These are phyloP conservation scores for Oxygymnocypris stewartii DNA, from an alignment of 2,113 vertebrate species.

Conservation along the genomic window DNA sequence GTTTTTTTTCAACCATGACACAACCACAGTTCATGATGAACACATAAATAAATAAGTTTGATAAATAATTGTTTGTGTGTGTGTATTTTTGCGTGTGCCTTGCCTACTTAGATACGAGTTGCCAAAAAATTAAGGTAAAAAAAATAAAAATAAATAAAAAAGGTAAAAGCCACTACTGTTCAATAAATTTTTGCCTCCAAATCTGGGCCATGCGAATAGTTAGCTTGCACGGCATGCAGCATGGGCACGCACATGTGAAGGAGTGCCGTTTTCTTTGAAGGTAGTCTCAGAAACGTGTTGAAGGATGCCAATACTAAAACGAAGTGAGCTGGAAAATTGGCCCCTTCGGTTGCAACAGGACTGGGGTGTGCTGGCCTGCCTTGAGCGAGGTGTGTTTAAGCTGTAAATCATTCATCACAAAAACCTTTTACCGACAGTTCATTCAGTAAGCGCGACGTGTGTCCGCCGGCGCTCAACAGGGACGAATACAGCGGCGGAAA, in stretches of 20 bases:
- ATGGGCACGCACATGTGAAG: not conserved
- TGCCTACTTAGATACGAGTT: not conserved
- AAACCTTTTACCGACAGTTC: slow-evolving; percentile 41
- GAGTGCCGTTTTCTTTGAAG: slow-evolving; percentile 30
- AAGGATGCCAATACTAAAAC: slow-evolving; percentile 43
- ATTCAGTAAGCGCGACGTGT: slow-evolving; percentile 23
- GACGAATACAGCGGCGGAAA: slow-evolving; percentile 15
- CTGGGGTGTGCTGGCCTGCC: slow-evolving; percentile 27
- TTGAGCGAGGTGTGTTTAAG: slow-evolving; percentile 38
- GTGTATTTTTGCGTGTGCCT: not conserved
- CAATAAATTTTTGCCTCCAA: slow-evolving; percentile 26
- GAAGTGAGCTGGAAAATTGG: slow-evolving; percentile 43
- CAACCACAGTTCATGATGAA: too few species aligned
- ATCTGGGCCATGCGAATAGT: slow-evolving; percentile 19
- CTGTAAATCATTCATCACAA: slow-evolving; percentile 44
- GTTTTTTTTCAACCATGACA: too few species aligned
- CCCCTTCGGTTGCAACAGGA: slow-evolving; percentile 24
- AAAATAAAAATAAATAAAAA: too few species aligned
- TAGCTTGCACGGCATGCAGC: slow-evolving; percentile 27
- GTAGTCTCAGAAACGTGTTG: slow-evolving; percentile 16
- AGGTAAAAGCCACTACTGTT: not conserved
- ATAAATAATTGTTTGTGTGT: not conserved
- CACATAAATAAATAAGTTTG: too few species aligned
- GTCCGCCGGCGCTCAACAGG: slow-evolving; percentile 16
- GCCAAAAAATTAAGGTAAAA: not conserved